Evolutionary conservation across 1,140 invertebrate genomes (phyloP), one percentile per base, ranked within the genome.

Genomic region (Drosophila jambulina): DNA sequence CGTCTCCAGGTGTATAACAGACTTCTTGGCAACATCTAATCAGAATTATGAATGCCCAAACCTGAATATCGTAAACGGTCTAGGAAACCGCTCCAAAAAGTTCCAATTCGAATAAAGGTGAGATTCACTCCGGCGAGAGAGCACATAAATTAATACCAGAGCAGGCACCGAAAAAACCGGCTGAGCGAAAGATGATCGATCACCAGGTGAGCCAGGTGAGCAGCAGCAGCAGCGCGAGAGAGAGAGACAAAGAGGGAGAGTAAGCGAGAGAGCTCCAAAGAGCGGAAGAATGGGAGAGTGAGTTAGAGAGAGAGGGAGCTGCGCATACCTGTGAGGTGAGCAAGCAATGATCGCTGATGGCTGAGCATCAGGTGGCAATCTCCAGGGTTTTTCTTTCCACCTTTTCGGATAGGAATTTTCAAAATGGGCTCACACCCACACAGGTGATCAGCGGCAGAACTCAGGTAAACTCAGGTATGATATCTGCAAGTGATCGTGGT

Each of bases 101-200:
- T 87, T 87, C 84, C 85, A 88, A 88, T 88, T 84, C 59, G 84
- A 88, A 80, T 61, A 78, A 70, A 87, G 83, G 83, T 87, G 83
- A 87, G 83, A 87, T 88, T 90, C 84, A 90, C 80, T 84, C 69
- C 75, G 48, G 60, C 43, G 80, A 82, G 78, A 82, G 81, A 79
- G 81, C 51, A 46, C 65, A 65, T 87, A 87, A 88, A 87, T 87
- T 88, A 80, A 67, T 57, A 19, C 54, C 64, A 19, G 45, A 85
- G 80, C 67, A 69, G 49, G 75, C 76, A 58, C 40, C 51, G 51
- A 38, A 57, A 45, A 71, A 80, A 79, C 77, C 69, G 78, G 86
- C 82, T 79, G 75, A 91, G 85, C 85, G 53, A 45, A 84, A 76
- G 78, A 90, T 91, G 85, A 90, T 90, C 86, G 82, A 90, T 90